Base-by-base conservation (phyloP, 2,113 vertebrate species). In the Riparia riparia region DNA sequence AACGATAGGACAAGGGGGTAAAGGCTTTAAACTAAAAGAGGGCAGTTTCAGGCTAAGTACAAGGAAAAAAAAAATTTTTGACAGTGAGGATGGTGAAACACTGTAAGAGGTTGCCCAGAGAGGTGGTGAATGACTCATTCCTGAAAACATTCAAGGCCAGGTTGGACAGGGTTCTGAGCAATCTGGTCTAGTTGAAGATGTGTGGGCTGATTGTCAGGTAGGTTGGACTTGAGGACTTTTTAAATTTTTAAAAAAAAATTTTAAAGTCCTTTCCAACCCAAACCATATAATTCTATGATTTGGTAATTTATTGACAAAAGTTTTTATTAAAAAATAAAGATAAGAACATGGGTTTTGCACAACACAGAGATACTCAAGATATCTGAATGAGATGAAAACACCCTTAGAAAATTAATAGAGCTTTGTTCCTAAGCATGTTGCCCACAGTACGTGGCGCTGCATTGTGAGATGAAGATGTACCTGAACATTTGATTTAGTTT, bases 1-100 rank as follows among this genome's bases (percentile, higher is more conserved):
- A 65, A 29, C 0, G 0, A 71, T 7, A 32, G 6, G 19, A 32
- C 20, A 41, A 31, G 10, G 12, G 12, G 2, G 1, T 7, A 74
- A 58, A 54, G 2, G 9, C 41, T 82, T 82, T n/a, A 82, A 63
- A 58, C 4, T 34, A 6, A 44, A 83, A 41, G 17, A 54, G 2
- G 7, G 3, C 7, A 73, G 28, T 32, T 58, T 54, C 19, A 50
- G 54, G 22, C 15, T 60, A 37, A 4, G 19, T 60, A 6, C 18
- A 58, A 63, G 17, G 28, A 73, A 44, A 12, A 77, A 7, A 9
- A n/a, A n/a, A n/a, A n/a, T 42, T 61, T 85, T 68, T 53, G 25
- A 28, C 3, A 5, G 5, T 21, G 9, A 69, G 8, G 10, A 9
- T 18, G 4, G 22, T 57, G 26, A 45, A 57, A 53, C 14, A 63